Evolutionary conservation across 2,888 invertebrate species (phyloP).

Genomic region (Acrobeloides nanus): DNA sequence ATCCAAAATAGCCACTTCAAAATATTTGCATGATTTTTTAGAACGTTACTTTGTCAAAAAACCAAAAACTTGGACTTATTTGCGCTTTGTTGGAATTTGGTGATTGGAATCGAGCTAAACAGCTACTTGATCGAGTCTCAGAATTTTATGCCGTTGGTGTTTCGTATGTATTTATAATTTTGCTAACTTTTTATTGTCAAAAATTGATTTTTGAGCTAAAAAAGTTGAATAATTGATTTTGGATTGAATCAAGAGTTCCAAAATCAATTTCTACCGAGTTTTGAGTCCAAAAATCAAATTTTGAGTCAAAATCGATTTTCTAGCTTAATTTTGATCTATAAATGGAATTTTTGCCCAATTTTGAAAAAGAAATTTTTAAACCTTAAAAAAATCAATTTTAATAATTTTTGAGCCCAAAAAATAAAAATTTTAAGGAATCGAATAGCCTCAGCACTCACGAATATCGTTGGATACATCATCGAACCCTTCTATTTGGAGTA

Average conservation of each 20-base stretch:
- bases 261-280: too few species aligned
- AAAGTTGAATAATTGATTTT: too few species aligned
- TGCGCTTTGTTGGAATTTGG: conserved; percentile 79
- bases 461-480: conserved; percentile 34
- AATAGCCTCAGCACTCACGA: conserved; percentile 32
- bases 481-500: conserved; percentile 32
- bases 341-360: too few species aligned
- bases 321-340: too few species aligned
- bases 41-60: conserved; percentile 55
- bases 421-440: conserved; percentile 30
- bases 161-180: neutral
- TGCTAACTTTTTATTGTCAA: too few species aligned
- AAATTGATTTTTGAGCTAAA: conserved; percentile 3
- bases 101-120: conserved; percentile 68
- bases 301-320: too few species aligned
- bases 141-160: conserved; percentile 56
- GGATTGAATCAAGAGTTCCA: neutral
- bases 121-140: conserved; percentile 74
- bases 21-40: too few species aligned
- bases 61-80: conserved; percentile 87
- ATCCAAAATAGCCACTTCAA: too few species aligned
- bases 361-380: too few species aligned
- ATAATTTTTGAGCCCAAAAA: too few species aligned
- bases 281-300: too few species aligned
- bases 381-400: too few species aligned